Evolutionary conservation across 2,797 vertebrate genomes (phyloP), one percentile per base, ranked within the genome.

Genomic region (Poeciliopsis paucimaculata): DNA sequence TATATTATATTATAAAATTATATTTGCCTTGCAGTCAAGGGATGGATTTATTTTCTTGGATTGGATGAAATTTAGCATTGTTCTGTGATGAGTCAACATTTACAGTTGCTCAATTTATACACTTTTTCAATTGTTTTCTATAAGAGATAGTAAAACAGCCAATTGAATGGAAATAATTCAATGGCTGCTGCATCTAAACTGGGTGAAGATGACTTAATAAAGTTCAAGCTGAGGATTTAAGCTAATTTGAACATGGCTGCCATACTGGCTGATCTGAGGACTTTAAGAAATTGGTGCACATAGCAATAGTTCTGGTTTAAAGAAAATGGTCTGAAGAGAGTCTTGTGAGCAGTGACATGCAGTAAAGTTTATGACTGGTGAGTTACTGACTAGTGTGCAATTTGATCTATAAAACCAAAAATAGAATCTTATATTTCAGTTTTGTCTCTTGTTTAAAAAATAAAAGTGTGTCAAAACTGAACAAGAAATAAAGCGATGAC

Each of bases 61-160:
- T 16, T 72, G 47, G 77, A 70, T 47, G 49, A 43, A 78, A 36
- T 73, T 77, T 75, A 43, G 60, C 26, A 86, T 84, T 4, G 72
- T 28, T 43, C 79, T 78, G 84, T 79, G 53, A 77, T 49, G 45
- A 57, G 45, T 81, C 81, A 88, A 64, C 72, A 82, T 88, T 87
- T 79, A 77, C 0, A 43, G 18, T 2, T 36, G 8, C 18, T 60
- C 28, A 1, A 34, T 39, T 70, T 70, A 43, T 43, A 26, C 39
- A 43, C 39, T 41, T 70, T 11, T 26, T n/a, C 5, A 41, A 26
- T 6, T 12, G 10, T 43, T 70, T 43, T 39, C 43, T n/a, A 43
- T 43, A 23, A 41, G 66, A 70, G 26, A 28, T n/a, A 6, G 66
- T 12, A 41, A 43, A 12, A n/a, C 66, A 43, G 10, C 39, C 39